These are phyloP conservation scores for Trichoplax adhaerens DNA, from an alignment of 37 sponge, comb jelly and placozoan species.

Conservation along the genomic window DNA sequence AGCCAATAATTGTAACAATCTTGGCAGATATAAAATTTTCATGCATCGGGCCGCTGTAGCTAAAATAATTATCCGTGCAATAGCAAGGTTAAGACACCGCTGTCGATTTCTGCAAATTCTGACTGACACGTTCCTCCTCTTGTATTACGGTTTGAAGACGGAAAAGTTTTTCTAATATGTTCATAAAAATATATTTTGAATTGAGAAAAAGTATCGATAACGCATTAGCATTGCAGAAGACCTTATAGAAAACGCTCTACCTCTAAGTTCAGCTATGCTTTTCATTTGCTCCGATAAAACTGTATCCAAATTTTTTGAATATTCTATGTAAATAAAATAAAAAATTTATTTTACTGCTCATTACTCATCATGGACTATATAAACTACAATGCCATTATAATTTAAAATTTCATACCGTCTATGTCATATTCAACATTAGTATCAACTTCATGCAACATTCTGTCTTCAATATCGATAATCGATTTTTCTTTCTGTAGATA, in stretches of 20 bases:
- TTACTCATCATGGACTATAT: neutral
- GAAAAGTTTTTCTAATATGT: no score
- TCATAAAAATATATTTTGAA: no score
- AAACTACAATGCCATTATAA: neutral
- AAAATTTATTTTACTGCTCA: constrained; percentile 5
- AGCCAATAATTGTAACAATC: no score
- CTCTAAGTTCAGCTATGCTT: constrained; percentile 22
- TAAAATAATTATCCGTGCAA: no score
- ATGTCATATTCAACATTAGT: constrained; percentile 58
- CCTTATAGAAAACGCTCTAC: neutral
- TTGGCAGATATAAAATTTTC: no score
- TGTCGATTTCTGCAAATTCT: no score
- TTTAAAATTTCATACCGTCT: constrained; percentile 27
- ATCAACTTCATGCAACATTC: constrained; percentile 31
- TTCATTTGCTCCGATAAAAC: constrained; percentile 30
- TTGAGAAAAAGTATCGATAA: no score
- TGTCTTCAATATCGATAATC: constrained; percentile 35
- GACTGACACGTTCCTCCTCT: no score
- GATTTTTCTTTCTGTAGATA: constrained; percentile 20
- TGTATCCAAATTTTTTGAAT: constrained; percentile 17
- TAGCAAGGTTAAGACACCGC: no score
- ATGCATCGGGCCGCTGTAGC: no score
- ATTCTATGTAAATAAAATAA: constrained; percentile 21
- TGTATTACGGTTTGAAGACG: no score
- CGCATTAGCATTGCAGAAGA: no score